Percentiles rank a stretch among this genome's conserved stretches.
These are phyloP conservation scores for Clarias platycephalus DNA, from an alignment of 2,797 vertebrate species.

Conservation along the genomic window DNA sequence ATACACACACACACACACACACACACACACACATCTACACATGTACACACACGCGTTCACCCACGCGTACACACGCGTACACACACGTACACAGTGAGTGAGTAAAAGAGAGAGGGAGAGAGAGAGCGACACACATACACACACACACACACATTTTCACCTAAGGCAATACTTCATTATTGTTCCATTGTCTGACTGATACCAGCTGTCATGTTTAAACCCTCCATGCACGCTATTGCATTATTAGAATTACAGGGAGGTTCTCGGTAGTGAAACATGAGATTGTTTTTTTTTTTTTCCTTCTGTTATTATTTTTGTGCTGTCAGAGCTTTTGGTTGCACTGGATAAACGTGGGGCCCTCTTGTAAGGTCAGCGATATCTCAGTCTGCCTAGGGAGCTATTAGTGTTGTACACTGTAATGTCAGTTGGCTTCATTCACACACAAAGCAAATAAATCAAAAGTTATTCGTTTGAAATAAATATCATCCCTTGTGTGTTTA, in stretches of 20 bases:
- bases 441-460: background rate
- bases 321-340: conserved; percentile 15
- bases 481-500: background rate
- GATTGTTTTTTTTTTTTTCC: conserved; percentile 14
- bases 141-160: conserved; percentile 1
- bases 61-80: no score
- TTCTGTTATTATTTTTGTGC: conserved; percentile 26
- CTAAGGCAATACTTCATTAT: conserved; percentile 39
- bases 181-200: conserved; percentile 39
- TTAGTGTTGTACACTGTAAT: background rate
- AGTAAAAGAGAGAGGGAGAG: no score
- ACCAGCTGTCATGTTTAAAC: conserved; percentile 47
- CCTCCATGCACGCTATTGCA: conserved; percentile 32
- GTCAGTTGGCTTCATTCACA: conserved; percentile 9
- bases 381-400: conserved; percentile 17
- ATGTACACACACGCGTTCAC: background rate
- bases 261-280: conserved; percentile 35
- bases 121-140: background rate
- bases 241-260: conserved; percentile 31
- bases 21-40: background rate
- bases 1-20: background rate
- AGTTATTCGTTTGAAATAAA: conserved; percentile 1
- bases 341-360: conserved; percentile 23
- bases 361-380: conserved; percentile 28
- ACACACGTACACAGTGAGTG: no score